phyloP scores from a whole-genome alignment of 2,113 vertebrate species.

The Polyodon spathula region DNA sequence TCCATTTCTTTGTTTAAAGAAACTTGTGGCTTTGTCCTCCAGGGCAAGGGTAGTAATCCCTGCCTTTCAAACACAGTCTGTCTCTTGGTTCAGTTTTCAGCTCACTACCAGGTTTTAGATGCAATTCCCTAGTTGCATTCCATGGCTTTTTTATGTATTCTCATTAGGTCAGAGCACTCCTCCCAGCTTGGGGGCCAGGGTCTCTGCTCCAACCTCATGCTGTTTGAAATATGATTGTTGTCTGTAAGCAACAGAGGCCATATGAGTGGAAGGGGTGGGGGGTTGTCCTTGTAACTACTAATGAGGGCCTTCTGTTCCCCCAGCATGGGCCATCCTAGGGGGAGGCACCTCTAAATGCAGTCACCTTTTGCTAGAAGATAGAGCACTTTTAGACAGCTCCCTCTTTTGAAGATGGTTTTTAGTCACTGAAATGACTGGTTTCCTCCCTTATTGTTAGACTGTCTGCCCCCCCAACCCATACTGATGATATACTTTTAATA shows the following conservation, averaged over 20 bases:
- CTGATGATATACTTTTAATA: no score
- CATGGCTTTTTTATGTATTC: background rate
- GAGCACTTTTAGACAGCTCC: background rate
- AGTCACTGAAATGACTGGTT: no score
- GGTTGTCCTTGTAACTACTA: conserved; percentile 23
- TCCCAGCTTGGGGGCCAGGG: conserved; percentile 10
- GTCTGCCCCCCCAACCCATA: no score
- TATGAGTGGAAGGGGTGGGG: conserved; percentile 2
- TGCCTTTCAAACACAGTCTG: no score
- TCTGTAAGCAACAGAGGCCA: conserved; percentile 4
- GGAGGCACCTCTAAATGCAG: background rate
- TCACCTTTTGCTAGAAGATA: conserved; percentile 2
- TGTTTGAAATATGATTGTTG: conserved; percentile 27
- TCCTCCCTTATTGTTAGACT: no score
- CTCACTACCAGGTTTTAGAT: background rate
- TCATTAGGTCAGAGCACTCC: conserved; percentile 5
- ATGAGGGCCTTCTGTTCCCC: conserved; percentile 22
- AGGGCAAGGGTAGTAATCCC: no score
- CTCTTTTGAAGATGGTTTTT: background rate
- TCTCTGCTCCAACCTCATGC: conserved; percentile 15
- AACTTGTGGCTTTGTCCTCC: no score
- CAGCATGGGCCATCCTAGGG: conserved; percentile 5
- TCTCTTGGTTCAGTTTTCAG: no score
- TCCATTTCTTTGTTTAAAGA: no score
- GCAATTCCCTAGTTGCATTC: no score